Evolutionary conservation across 2,888 invertebrate species (phyloP).

Genomic region (Trichopria drosophilae): DNA sequence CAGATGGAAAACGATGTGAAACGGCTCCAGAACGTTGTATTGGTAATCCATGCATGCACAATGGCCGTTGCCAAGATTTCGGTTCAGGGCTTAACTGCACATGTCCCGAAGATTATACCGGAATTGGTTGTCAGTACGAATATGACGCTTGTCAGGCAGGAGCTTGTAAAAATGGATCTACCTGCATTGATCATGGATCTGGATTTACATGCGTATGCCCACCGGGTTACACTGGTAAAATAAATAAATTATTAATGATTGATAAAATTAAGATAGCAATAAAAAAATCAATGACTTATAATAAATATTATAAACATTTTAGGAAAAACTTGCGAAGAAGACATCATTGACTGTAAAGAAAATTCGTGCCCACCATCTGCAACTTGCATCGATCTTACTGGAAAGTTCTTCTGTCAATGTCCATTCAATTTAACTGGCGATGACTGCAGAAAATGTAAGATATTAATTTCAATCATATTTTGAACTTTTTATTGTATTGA

Average conservation of each 20-base stretch:
- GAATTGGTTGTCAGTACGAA: conserved; percentile 91
- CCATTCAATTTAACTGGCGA: conserved; percentile 96
- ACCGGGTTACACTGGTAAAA: conserved; percentile 68
- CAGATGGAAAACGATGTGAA: conserved; percentile 95
- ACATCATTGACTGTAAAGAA: conserved; percentile 88
- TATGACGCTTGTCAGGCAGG: conserved; percentile 89
- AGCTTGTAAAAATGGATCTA: conserved; percentile 91
- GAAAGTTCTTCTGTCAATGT: conserved; percentile 93
- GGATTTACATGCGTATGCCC: conserved; percentile 87
- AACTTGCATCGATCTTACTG: conserved; percentile 87
- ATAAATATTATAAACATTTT: conserved; percentile 11
- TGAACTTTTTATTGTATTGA: conserved; percentile 19
- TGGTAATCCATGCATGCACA: conserved; percentile 91
- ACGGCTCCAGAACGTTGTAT: conserved; percentile 94
- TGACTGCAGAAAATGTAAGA: conserved; percentile 90
- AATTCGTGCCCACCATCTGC: conserved; percentile 94
- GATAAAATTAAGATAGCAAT: conserved; percentile 17
- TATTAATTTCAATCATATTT: conserved; percentile 11
- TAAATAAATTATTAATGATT: conserved; percentile 44
- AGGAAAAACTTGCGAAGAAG: conserved; percentile 86
- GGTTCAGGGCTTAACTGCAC: conserved; percentile 94
- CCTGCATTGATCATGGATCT: conserved; percentile 82
- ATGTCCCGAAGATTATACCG: conserved; percentile 82
- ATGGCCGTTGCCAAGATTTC: conserved; percentile 92
- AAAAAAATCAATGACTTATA: background rate